These are phyloP conservation scores for Cassiopea andromeda DNA, from an alignment of 30 jellyfish, hydroid and myxozoan species.

Conservation along the genomic window DNA sequence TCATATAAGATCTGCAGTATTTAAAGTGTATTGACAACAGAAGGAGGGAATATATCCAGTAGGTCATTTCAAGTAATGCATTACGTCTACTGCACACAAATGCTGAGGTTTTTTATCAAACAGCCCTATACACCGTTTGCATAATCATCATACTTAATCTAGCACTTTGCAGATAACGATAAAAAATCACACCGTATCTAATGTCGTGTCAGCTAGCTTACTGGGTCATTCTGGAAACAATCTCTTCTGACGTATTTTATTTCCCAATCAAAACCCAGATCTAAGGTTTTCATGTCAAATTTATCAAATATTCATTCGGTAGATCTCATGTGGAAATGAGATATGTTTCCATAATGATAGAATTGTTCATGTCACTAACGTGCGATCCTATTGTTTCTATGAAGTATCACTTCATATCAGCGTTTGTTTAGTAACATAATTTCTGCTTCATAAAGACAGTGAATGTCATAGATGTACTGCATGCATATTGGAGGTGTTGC, in stretches of 20 bases:
- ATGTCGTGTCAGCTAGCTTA: constrained; percentile 5
- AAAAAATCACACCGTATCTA: background rate
- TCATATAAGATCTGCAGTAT: background rate
- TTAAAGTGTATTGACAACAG: background rate
- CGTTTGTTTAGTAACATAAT: too few relatives aligned
- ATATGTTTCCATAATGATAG: background rate
- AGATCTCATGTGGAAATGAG: too few relatives aligned
- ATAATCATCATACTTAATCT: constrained; percentile 24
- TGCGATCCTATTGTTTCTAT: too few relatives aligned
- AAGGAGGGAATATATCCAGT: constrained; percentile 38
- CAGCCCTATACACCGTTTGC: constrained; percentile 15
- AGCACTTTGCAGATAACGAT: constrained; percentile 4
- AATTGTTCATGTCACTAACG: too few relatives aligned
- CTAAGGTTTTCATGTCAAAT: too few relatives aligned
- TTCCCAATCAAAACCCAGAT: too few relatives aligned
- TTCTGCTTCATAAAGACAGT: too few relatives aligned
- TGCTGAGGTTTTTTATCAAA: constrained; percentile 45
- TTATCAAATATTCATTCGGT: too few relatives aligned
- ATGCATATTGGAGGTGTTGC: too few relatives aligned
- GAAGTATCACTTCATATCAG: too few relatives aligned
- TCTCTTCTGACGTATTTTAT: too few relatives aligned
- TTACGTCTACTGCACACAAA: background rate
- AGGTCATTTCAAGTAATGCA: constrained; percentile 10
- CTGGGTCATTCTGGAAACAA: constrained; percentile 29
- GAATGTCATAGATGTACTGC: too few relatives aligned